Base-by-base conservation (phyloP, 2,888 invertebrate genomes). In the Cactoblastis cactorum region DNA sequence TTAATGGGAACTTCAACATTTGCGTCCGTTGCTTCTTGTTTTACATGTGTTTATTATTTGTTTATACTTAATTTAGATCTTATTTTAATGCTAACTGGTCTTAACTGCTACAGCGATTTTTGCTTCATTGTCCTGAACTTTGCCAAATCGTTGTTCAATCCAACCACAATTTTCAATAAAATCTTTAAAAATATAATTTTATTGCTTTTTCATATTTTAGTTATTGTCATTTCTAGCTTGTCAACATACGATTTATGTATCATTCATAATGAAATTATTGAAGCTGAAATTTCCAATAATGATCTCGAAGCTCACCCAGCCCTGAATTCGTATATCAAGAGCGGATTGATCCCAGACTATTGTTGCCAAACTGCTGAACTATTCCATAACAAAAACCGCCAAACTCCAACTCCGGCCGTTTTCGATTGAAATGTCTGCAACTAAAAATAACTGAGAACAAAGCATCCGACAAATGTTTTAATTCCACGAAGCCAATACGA, bases 401-500 rank as follows among this genome's bases (percentile, higher is more conserved):
- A 59, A 74, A 73, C 67, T 65, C 58, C 50, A 63, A 67, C 66
- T 66, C 62, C 54, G 64, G 56, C 64, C 63, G 53, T 59, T 65
- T 65, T 61, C 67, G 66, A 70, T 69, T 67, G 65, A 72, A 70
- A 67, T 53, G 61, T 63, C 61, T 54, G 54, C 55, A 61, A 65
- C 63, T 65, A 68, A 59, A 55, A 57, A 59, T 57, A 59, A 49
- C 57, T 51, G 47, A 34, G 53, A 54, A 60, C 60, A 60, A 58
- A 66, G 66, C 59, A 37, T 53, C 64, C 65, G 59, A 58, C 56
- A 66, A 43, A 65, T 64, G 67, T 69, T 73, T 80, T 75, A 71
- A 76, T 81, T 81, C 81, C 69, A 62, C 79, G 82, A 83, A 83
- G 62, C 75, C 70, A 67, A 75, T 70, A 77, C 79, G 77, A 76